Evolutionary conservation across 1,140 invertebrate species (phyloP).

Genomic region (Prorops nasuta): DNA sequence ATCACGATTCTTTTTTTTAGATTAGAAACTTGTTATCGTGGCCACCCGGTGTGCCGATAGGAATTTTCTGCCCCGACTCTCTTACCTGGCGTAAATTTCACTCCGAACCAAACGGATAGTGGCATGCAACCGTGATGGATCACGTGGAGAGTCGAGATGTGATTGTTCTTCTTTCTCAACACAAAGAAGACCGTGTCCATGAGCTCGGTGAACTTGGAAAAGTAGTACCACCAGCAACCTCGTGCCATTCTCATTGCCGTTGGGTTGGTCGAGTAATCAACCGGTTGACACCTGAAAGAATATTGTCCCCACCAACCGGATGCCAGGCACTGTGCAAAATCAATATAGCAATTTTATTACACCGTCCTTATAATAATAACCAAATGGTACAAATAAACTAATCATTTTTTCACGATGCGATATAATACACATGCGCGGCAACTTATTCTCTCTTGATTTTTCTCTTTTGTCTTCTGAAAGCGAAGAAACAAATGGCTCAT

Average conservation of each 20-base stretch:
- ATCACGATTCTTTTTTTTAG: background rate
- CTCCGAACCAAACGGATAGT: slow-evolving; percentile 88
- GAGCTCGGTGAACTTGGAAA: slow-evolving; percentile 86
- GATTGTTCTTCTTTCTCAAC: slow-evolving; percentile 79
- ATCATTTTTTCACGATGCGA: background rate
- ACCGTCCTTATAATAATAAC: too few relatives aligned
- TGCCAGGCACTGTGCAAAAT: slow-evolving; percentile 63
- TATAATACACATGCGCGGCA: background rate
- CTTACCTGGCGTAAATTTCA: slow-evolving; percentile 84
- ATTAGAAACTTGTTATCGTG: background rate
- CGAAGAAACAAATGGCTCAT: background rate
- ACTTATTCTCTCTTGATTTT: background rate
- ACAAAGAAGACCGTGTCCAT: slow-evolving; percentile 87
- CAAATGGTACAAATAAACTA: background rate
- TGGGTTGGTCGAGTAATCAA: slow-evolving; percentile 78
- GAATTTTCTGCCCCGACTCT: background rate
- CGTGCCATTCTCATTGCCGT: slow-evolving; percentile 77
- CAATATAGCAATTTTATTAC: slow-evolving; percentile 28
- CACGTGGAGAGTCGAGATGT: slow-evolving; percentile 84
- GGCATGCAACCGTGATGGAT: slow-evolving; percentile 94
- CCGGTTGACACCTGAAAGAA: slow-evolving; percentile 86
- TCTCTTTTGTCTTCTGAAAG: background rate
- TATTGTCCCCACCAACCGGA: slow-evolving; percentile 74
- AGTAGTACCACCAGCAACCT: slow-evolving; percentile 84
- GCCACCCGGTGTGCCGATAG: background rate